phyloP scores from a whole-genome alignment of 2,113 vertebrate genomes.

The Formicarius rufipectus region DNA sequence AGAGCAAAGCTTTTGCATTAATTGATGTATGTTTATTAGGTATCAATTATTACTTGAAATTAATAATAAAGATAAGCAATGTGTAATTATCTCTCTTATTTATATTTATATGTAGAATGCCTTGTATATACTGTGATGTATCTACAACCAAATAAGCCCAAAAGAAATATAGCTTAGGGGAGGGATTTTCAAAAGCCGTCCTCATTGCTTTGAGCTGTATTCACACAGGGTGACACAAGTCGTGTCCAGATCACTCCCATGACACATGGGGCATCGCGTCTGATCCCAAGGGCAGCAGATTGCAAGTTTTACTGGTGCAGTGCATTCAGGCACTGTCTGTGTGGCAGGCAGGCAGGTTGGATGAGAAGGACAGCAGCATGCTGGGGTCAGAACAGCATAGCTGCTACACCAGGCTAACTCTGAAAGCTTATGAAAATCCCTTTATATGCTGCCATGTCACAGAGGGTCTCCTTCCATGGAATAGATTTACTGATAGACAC shows the following conservation, averaged over 20 bases:
- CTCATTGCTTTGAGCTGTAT: neutral
- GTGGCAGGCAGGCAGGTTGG: neutral
- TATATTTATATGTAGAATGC: neutral
- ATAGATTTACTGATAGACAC: accelerated
- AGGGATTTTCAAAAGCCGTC: neutral
- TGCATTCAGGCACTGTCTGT: accelerated
- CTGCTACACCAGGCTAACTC: neutral
- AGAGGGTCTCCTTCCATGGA: neutral
- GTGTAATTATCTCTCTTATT: neutral
- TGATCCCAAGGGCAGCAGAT: accelerated
- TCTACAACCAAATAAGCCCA: neutral
- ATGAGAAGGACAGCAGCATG: neutral
- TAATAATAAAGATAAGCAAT: neutral
- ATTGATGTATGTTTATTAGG: neutral
- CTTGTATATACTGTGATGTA: neutral
- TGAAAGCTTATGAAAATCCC: neutral
- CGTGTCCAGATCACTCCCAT: accelerated
- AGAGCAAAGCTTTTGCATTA: neutral
- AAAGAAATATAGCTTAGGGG: neutral
- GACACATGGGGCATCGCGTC: accelerated
- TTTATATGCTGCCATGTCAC: neutral
- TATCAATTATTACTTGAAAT: neutral
- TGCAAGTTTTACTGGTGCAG: accelerated
- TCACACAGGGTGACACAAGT: neutral
- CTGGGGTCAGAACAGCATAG: neutral